Conservation (phyloP, 92 coral and sea anemone genomes). For the Desmophyllum pertusum region DNA sequence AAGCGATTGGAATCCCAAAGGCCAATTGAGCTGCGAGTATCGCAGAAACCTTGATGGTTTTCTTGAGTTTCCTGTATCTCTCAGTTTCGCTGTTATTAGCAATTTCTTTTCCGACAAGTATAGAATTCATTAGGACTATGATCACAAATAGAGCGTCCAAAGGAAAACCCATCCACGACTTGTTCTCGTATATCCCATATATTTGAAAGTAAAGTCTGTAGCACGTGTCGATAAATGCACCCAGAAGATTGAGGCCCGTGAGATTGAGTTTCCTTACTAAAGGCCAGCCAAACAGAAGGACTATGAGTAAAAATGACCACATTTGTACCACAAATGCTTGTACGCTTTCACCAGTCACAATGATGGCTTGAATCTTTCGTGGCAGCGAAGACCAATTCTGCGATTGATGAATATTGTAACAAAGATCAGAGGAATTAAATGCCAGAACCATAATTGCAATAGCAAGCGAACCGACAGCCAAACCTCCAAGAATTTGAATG, state of each 20-base stretch:
- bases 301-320: constrained; percentile 44
- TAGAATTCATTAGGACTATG: constrained; percentile 36
- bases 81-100: too few species aligned
- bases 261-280: too few species aligned
- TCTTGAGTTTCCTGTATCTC: too few species aligned
- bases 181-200: constrained; percentile 51
- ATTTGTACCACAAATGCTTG: constrained; percentile 53
- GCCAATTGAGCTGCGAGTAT: constrained; percentile 37
- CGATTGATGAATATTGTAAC: constrained; percentile 37
- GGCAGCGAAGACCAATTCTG: constrained; percentile 32
- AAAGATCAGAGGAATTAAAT: constrained; percentile 67
- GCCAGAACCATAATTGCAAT: constrained; percentile 51
- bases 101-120: too few species aligned
- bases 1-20: constrained; percentile 35
- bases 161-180: constrained; percentile 53
- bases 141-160: constrained; percentile 47
- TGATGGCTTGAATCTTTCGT: too few species aligned
- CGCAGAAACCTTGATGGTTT: too few species aligned
- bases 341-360: constrained; percentile 37
- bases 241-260: constrained; percentile 46
- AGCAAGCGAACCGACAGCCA: too few species aligned
- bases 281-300: too few species aligned
- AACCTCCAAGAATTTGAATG: too few species aligned
- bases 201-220: constrained; percentile 57
- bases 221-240: constrained; percentile 55